Evolutionary conservation across 2,888 invertebrate genomes (phyloP).

Genomic region (Pandemis corylana): DNA sequence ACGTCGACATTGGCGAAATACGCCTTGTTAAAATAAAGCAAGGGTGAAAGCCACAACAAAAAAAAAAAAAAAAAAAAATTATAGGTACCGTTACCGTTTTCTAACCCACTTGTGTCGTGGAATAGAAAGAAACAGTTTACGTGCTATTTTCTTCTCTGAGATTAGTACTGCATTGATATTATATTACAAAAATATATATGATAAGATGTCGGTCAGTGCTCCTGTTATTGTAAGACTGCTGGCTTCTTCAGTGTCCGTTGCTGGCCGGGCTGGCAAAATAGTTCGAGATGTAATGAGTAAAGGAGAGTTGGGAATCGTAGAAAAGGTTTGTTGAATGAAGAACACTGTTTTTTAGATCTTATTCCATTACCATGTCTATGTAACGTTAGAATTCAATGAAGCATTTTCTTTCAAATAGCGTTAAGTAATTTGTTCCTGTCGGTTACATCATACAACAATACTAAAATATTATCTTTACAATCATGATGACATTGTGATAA

Average conservation of each 20-base stretch:
- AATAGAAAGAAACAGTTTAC: background rate
- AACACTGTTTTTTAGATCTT: constrained; percentile 4
- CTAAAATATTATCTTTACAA: constrained; percentile 23
- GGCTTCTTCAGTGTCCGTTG: constrained; percentile 91
- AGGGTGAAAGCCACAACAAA: no score
- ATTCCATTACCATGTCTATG: constrained; percentile 11
- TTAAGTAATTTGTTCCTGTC: constrained; percentile 9
- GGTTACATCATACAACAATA: constrained; percentile 33
- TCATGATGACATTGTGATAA: constrained; percentile 11
- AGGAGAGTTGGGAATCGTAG: constrained; percentile 95
- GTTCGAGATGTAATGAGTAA: constrained; percentile 95
- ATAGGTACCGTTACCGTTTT: constrained; percentile 34
- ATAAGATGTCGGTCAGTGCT: constrained; percentile 85
- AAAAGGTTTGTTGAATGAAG: constrained; percentile 87
- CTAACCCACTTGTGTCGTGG: constrained; percentile 33
- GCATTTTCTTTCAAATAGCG: background rate
- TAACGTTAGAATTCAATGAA: background rate
- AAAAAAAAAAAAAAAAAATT: no score
- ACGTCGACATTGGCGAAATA: no score
- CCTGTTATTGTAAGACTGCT: constrained; percentile 89
- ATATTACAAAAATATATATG: constrained; percentile 38
- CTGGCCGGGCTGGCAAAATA: constrained; percentile 94
- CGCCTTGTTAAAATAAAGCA: no score
- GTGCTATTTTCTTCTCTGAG: background rate
- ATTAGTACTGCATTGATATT: constrained; percentile 12